These are phyloP conservation scores for Ctenicera cuprea DNA, from an alignment of 2,888 invertebrate genomes.

Conservation along the genomic window DNA sequence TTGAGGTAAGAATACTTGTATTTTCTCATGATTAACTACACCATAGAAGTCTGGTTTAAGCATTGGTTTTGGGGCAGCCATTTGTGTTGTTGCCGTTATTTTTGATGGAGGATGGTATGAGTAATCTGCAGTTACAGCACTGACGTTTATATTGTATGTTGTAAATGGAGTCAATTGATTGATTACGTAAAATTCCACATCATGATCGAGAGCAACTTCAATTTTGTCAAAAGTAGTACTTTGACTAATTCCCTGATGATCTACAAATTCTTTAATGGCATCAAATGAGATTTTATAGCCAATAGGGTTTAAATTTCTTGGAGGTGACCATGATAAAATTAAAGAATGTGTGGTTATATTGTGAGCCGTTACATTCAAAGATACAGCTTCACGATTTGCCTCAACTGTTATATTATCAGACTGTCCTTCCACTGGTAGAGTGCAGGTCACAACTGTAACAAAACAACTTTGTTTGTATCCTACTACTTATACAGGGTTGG, in stretches of 20 bases:
- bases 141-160: slow-evolving; percentile 95
- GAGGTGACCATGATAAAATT: slow-evolving; percentile 93
- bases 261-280: slow-evolving; percentile 94
- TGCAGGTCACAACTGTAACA: too few relatives aligned
- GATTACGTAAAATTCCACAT: slow-evolving; percentile 84
- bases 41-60: slow-evolving; percentile 96
- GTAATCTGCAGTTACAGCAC: slow-evolving; percentile 89
- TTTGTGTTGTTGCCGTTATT: slow-evolving; percentile 95
- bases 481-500: too few relatives aligned
- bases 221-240: slow-evolving; percentile 86
- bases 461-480: too few relatives aligned
- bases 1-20: slow-evolving; percentile 94
- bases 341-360: slow-evolving; percentile 95
- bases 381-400: slow-evolving; percentile 95
- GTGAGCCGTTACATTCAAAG: slow-evolving; percentile 89
- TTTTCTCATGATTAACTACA: slow-evolving; percentile 89
- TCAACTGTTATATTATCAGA: slow-evolving; percentile 91
- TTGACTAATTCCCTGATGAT: slow-evolving; percentile 94
- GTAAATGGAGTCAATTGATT: slow-evolving; percentile 95
- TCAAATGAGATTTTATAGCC: slow-evolving; percentile 94
- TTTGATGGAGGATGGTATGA: slow-evolving; percentile 91
- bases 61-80: slow-evolving; percentile 97
- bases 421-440: too few relatives aligned
- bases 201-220: slow-evolving; percentile 83
- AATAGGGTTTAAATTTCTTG: slow-evolving; percentile 90